Evolutionary conservation across 2,888 invertebrate genomes (phyloP).

Genomic region (Drosophila neutralis): DNA sequence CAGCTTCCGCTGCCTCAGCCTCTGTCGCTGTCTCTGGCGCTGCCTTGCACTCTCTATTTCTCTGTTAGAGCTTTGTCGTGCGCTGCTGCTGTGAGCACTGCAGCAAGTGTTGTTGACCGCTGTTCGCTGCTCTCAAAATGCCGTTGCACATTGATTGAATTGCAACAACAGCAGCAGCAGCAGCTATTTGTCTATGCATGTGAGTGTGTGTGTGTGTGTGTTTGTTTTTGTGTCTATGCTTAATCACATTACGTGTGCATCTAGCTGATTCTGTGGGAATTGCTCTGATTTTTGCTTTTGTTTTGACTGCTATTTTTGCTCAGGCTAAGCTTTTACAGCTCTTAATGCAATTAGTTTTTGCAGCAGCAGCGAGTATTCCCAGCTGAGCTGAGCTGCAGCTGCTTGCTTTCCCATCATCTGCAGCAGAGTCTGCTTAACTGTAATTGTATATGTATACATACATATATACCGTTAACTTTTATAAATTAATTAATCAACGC

Average conservation of each 20-base stretch:
- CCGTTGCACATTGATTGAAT: slow-evolving; percentile 77
- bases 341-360: slow-evolving; percentile 74
- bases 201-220: slow-evolving; percentile 11
- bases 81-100: slow-evolving; percentile 60
- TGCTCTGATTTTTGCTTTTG: slow-evolving; percentile 73
- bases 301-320: slow-evolving; percentile 47
- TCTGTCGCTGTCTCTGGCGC: slow-evolving; percentile 8
- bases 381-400: slow-evolving; percentile 14
- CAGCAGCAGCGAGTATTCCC: slow-evolving; percentile 29
- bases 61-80: slow-evolving; percentile 53
- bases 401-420: slow-evolving; percentile 45
- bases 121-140: slow-evolving; percentile 65
- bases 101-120: slow-evolving; percentile 77
- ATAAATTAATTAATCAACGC: slow-evolving; percentile 69
- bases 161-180: slow-evolving; percentile 52
- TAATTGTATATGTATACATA: slow-evolving; percentile 37
- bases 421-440: slow-evolving; percentile 48
- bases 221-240: slow-evolving; percentile 21
- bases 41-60: slow-evolving; percentile 26
- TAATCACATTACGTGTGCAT: slow-evolving; percentile 35
- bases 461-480: slow-evolving; percentile 53
- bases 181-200: slow-evolving; percentile 6
- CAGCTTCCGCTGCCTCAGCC: slow-evolving; percentile 39
- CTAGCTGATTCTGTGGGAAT: slow-evolving; percentile 72
- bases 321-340: slow-evolving; percentile 57